Percentiles rank a stretch among this genome's conserved stretches.
These are phyloP conservation scores for Lasioglossum figueresi DNA, from an alignment of 2,888 invertebrate species.

Conservation along the genomic window DNA sequence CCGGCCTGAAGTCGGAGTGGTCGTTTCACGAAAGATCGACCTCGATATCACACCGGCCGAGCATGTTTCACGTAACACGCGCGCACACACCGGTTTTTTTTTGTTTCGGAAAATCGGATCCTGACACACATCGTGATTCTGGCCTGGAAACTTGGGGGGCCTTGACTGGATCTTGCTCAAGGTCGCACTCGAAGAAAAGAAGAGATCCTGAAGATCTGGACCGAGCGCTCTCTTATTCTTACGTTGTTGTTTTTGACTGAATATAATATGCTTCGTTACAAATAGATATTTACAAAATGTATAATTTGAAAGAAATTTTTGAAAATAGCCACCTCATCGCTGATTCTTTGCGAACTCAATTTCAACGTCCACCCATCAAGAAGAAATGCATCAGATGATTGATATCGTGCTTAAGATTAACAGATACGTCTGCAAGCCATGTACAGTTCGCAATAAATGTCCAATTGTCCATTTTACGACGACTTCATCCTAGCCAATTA, in stretches of 20 bases:
- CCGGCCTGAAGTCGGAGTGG: background rate
- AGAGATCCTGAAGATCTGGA: background rate
- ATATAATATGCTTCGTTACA: too few species aligned
- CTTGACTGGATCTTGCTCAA: conserved; percentile 2
- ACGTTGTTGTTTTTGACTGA: background rate
- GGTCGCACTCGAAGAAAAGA: background rate
- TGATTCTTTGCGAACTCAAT: too few species aligned
- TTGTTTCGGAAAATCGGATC: conserved; percentile 4
- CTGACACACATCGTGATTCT: conserved; percentile 1
- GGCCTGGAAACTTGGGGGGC: background rate
- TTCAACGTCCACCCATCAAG: too few species aligned
- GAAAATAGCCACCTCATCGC: background rate
- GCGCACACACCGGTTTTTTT: background rate
- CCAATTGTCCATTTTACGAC: background rate
- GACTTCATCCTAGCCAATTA: background rate
- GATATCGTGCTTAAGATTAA: background rate
- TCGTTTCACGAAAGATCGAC: conserved; percentile 43
- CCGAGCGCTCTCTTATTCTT: background rate
- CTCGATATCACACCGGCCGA: conserved; percentile 47
- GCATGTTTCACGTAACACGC: conserved; percentile 7
- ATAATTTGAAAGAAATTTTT: background rate
- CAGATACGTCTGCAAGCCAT: background rate
- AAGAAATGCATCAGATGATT: background rate
- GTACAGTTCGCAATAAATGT: background rate
- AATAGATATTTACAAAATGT: background rate